Evolutionary conservation across 2,888 invertebrate genomes (phyloP), one percentile per base, ranked within the genome.

Genomic region (Micoletzkya japonica): DNA sequence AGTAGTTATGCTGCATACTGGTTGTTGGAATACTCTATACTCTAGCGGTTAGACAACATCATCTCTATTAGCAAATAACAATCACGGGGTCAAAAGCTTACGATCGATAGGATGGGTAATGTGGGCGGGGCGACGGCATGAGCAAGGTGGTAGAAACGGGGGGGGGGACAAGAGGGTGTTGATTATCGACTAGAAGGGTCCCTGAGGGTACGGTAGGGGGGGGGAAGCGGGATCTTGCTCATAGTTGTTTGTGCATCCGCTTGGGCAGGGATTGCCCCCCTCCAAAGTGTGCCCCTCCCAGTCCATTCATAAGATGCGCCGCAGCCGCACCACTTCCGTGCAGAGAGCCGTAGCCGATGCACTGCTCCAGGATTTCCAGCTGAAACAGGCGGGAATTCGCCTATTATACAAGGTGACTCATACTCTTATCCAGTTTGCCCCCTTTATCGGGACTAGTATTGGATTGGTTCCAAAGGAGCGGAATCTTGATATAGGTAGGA

Each of bases 221-320:
- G 54, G 28, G 52, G 44, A 17, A 20, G 20, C 24, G 37, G 44
- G 28, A 50, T 1, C 1, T 2, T 4, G 10, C 6, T 32, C 10
- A 49, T 28, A 30, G 54, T 37, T 30, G 34, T 54, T 66, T 66
- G 37, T 66, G 66, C 66, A 66, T 66, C 28, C 54, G 28, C 39
- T 52, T 36, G n/a, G 52, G 66, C 39, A 39, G 66, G 24, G 26
- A 49, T 32, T 10, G 32, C 50, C n/a, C 63, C 10, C 4, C 30
- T 28, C 49, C 49, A n/a, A 63, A 63, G 50, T 63, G 63, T 17
- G 37, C n/a, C n/a, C n/a, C n/a, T n/a, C n/a, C 39, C 30, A 77
- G 67, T 32, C 77, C 76, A 64, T 76, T 77, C 30, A 77, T 50
- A 67, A 76, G 75, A 52, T 60, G 71, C 66, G 24, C 73, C 56